A percentile compares a stretch with the other conserved stretches of the same genome.
Evolutionary conservation across 2,888 invertebrate species (phyloP).

Genomic region (Eristalis pertinax): DNA sequence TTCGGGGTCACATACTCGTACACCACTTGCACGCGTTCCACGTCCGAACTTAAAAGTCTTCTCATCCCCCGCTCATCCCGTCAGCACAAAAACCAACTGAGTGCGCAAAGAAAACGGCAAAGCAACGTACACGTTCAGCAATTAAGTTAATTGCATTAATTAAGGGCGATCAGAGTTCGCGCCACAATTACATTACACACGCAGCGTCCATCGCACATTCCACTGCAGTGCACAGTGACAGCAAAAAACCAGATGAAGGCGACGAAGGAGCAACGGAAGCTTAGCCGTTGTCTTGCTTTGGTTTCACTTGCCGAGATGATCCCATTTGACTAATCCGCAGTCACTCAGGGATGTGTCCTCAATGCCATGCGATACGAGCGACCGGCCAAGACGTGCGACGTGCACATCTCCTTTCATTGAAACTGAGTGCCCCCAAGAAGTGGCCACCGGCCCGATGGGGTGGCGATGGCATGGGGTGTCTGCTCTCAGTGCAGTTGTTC

Average conservation of each 20-base stretch:
- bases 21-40: not conserved
- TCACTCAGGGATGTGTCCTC: slow-evolving; percentile 49
- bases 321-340: slow-evolving; percentile 67
- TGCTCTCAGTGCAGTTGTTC: not conserved
- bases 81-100: too few species aligned
- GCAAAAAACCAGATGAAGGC: not conserved
- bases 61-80: not conserved
- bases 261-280: slow-evolving; percentile 8
- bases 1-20: not conserved
- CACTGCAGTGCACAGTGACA: not conserved
- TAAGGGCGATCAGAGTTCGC: slow-evolving; percentile 52
- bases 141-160: slow-evolving; percentile 68
- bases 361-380: slow-evolving; percentile 27
- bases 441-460: slow-evolving; percentile 3
- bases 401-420: slow-evolving; percentile 32
- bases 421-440: not conserved
- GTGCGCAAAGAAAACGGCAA: slow-evolving; percentile 14
- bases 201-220: slow-evolving; percentile 27
- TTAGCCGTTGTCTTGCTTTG: slow-evolving; percentile 43
- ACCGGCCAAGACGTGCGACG: slow-evolving; percentile 46
- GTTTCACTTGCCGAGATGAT: slow-evolving; percentile 55
- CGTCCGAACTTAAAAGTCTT: not conserved
- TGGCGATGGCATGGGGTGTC: not conserved
- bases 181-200: slow-evolving; percentile 37
- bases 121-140: slow-evolving; percentile 46